Conservation (phyloP, 2,113 vertebrate genomes). For the Gavialis gangeticus region DNA sequence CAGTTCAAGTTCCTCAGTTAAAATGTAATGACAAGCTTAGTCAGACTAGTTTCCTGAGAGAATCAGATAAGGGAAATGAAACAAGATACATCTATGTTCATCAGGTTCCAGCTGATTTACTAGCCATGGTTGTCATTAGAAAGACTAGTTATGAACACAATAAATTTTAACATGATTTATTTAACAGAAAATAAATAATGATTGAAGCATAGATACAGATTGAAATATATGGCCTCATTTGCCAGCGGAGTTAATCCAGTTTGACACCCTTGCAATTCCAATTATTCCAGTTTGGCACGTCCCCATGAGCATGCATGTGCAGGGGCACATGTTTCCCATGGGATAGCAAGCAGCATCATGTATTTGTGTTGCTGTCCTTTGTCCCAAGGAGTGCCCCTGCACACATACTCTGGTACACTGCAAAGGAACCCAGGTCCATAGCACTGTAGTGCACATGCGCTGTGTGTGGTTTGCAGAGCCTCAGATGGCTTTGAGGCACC, state of each 20-base stretch:
- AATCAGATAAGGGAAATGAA: not conserved
- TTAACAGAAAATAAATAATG: not conserved
- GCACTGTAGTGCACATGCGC: too few species aligned
- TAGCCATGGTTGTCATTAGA: not conserved
- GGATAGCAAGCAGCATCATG: too few species aligned
- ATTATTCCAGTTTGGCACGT: not conserved
- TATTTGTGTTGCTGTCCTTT: too few species aligned
- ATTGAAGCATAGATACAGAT: not conserved
- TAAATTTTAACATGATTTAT: not conserved
- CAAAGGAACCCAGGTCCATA: too few species aligned
- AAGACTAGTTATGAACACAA: not conserved
- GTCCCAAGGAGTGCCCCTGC: too few species aligned
- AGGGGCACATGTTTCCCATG: too few species aligned
- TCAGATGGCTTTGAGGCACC: too few species aligned
- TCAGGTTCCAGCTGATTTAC: not conserved
- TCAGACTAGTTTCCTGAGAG: not conserved
- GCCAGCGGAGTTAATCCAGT: not conserved
- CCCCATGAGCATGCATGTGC: too few species aligned
- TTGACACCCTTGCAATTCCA: not conserved
- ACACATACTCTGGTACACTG: too few species aligned
- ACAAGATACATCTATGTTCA: not conserved
- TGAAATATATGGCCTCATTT: not conserved
- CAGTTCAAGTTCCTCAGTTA: not conserved
- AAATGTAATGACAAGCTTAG: not conserved
- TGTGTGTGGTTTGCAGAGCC: too few species aligned